Conservation (phyloP, 2,113 vertebrate genomes). For the Taxidea taxus region DNA sequence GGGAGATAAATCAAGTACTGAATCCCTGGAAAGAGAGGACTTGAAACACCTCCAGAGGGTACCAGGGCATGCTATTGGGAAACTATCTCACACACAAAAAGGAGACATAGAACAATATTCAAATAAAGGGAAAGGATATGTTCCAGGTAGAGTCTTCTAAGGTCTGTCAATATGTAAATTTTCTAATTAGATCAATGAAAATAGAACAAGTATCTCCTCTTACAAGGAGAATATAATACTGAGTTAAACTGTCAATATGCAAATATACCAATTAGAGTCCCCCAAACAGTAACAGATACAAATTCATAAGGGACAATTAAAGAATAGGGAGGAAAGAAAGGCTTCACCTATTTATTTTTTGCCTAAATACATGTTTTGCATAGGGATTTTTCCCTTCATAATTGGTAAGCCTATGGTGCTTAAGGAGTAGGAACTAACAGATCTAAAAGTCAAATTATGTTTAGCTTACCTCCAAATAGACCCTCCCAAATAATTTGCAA, state of each 20-base stretch:
- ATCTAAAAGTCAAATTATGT: background rate
- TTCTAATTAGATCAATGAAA: slow-evolving; percentile 60
- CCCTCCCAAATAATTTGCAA: background rate
- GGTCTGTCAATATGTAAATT: slow-evolving; percentile 48
- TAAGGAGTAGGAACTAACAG: background rate
- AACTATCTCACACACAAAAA: background rate
- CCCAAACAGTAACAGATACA: background rate
- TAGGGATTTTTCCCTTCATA: background rate
- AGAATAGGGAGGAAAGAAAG: background rate
- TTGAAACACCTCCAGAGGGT: background rate
- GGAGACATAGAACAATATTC: background rate
- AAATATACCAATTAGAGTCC: slow-evolving; percentile 48
- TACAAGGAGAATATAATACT: background rate
- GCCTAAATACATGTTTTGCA: background rate
- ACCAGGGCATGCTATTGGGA: background rate
- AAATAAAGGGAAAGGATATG: background rate
- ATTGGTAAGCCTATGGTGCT: background rate
- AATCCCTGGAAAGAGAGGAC: background rate
- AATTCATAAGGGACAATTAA: background rate
- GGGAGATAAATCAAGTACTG: background rate
- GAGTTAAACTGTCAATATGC: slow-evolving; percentile 33
- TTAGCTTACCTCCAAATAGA: background rate
- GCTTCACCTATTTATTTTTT: background rate
- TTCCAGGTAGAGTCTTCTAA: background rate
- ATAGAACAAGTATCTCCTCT: slow-evolving; percentile 48